Evolutionary conservation across 2,888 invertebrate species (phyloP).

Genomic region (Branchellion lobata): DNA sequence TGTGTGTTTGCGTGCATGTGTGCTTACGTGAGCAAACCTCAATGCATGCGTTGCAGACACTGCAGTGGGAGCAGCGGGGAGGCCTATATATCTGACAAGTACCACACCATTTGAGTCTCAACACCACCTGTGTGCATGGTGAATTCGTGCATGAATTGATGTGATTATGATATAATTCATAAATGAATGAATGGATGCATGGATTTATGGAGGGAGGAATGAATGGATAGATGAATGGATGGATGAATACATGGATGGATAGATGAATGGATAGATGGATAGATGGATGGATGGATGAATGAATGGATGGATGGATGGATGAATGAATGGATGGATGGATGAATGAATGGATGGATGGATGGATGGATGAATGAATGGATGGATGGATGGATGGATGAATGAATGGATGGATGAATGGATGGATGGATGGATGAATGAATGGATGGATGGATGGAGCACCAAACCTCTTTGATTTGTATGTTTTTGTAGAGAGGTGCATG

Average conservation of each 20-base stretch:
- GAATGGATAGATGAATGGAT: neutral
- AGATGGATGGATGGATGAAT: too few relatives aligned
- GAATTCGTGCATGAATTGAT: constrained; percentile 90
- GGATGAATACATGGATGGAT: neutral
- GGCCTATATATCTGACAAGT: constrained; percentile 99
- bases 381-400: too few relatives aligned
- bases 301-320: too few relatives aligned
- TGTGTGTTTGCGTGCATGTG: too few relatives aligned
- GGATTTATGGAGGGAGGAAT: neutral
- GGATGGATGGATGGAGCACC: neutral
- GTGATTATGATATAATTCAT: constrained; percentile 69
- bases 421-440: too few relatives aligned
- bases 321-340: neutral
- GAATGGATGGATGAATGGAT: too few relatives aligned
- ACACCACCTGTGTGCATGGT: constrained; percentile 95
- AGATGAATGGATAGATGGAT: neutral
- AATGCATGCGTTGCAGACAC: constrained; percentile 95
- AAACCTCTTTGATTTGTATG: constrained; percentile 90
- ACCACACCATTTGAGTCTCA: constrained; percentile 99
- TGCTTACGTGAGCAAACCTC: too few relatives aligned
- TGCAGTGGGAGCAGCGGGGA: constrained; percentile 97
- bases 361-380: too few relatives aligned
- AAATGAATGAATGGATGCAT: constrained; percentile 55
- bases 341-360: too few relatives aligned
- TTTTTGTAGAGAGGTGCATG: constrained; percentile 88